Evolutionary conservation across 2,113 vertebrate genomes (phyloP), one percentile per base, ranked within the genome.

Genomic region (Semicossyphus pulcher): DNA sequence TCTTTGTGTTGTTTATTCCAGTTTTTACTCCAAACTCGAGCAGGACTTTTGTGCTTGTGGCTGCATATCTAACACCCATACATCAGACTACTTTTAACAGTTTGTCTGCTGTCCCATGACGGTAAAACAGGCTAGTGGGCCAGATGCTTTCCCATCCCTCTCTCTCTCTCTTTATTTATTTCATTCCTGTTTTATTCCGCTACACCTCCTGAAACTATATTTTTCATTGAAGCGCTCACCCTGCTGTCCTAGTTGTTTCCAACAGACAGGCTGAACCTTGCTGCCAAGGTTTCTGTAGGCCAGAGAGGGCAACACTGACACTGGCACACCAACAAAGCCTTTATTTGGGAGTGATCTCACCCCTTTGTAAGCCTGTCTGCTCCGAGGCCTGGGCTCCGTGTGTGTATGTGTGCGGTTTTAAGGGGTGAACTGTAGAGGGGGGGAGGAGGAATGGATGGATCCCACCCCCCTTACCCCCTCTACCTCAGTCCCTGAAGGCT

Each of bases 241-340:
- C 62, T 56, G 78, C 77, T 86, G 82, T 89, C 84, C 84, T 84
- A 63, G 74, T 89, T 87, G 83, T 89, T 87, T 88, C 70, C 73
- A 91, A 76, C 73, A 85, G 84, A 85, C 77, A 67, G 70, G 76
- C 68, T 69, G 61, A 84, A 78, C 76, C 79, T 51, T 71, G 80
- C 85, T 89, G 91, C 88, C 89, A 89, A 84, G 83, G 76, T 73
- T 84, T 83, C 62, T 70, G 58, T 77, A 68, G 84, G 89, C 86
- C 88, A 92, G 73, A 88, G 89, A 92, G 90, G 90, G 91, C 87
- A 92, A 86, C 83, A 70, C 87, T 88, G 90, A 79, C 83, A 92
- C 87, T 92, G 91, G 89, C 91, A 90, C 80, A 52, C 78, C 83
- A 90, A 91, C 91, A 93, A 91, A 84, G 87, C 85, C 75, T 91